phyloP scores from a whole-genome alignment of 2,797 vertebrate species.

The Serranus cabrilla region DNA sequence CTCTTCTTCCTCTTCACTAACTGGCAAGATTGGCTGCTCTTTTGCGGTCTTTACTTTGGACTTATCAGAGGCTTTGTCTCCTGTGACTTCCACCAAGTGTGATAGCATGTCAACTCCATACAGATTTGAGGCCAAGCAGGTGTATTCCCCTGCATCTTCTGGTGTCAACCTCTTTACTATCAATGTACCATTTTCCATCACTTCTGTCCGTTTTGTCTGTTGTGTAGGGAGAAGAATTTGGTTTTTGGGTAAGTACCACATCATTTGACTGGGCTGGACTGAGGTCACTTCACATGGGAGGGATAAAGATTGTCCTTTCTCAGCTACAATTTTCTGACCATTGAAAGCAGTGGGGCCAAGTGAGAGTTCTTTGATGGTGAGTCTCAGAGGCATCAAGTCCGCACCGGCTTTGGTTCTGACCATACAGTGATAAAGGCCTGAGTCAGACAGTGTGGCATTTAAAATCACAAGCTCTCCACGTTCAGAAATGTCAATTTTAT shows the following conservation, averaged over 20 bases:
- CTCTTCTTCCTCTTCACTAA: conserved; percentile 66
- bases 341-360: conserved; percentile 84
- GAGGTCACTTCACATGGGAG: conserved; percentile 85
- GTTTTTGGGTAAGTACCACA: conserved; percentile 85
- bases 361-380: conserved; percentile 81
- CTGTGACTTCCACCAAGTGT: conserved; percentile 80
- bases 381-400: conserved; percentile 82
- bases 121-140: conserved; percentile 85
- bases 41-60: conserved; percentile 48
- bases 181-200: conserved; percentile 84
- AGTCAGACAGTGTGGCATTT: conserved; percentile 81
- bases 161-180: conserved; percentile 73
- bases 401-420: conserved; percentile 77
- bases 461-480: conserved; percentile 80
- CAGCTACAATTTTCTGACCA: conserved; percentile 80
- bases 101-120: conserved; percentile 87
- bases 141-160: conserved; percentile 86
- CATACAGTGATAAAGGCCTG: conserved; percentile 87
- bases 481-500: conserved; percentile 72
- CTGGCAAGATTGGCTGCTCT: conserved; percentile 42
- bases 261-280: conserved; percentile 77
- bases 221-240: conserved; percentile 79
- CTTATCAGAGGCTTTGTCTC: conserved; percentile 55
- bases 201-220: conserved; percentile 71
- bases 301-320: conserved; percentile 73